These are phyloP conservation scores for Chiloscyllium punctatum DNA, from an alignment of 2,797 vertebrate genomes.

Conservation along the genomic window DNA sequence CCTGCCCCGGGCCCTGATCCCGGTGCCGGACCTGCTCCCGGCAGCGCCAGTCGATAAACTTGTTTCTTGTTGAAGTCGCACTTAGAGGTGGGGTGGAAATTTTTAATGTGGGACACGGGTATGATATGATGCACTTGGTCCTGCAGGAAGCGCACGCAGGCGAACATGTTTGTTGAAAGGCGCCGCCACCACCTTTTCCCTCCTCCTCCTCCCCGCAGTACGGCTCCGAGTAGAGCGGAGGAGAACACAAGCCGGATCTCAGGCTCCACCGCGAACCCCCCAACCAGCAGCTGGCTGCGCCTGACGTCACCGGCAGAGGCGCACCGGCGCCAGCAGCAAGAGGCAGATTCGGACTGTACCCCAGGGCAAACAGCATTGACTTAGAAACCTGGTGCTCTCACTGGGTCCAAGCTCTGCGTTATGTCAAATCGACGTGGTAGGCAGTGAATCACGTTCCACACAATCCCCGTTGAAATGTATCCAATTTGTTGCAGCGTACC, in stretches of 20 bases:
- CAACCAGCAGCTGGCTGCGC: background rate
- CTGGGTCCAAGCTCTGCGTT: background rate
- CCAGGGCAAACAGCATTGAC: background rate
- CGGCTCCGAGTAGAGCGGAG: background rate
- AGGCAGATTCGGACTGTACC: background rate
- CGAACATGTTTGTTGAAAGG: constrained; percentile 16
- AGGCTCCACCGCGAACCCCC: background rate
- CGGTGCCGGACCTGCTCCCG: background rate
- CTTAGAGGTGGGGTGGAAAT: constrained; percentile 26
- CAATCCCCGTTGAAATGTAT: background rate
- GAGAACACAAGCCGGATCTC: background rate
- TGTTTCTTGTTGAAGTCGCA: constrained; percentile 34
- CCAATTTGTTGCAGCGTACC: background rate
- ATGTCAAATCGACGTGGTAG: background rate
- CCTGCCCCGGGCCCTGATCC: background rate
- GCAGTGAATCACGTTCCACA: background rate
- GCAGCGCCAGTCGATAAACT: constrained; percentile 2
- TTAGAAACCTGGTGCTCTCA: background rate
- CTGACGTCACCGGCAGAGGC: constrained; percentile 29
- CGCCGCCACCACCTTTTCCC: background rate
- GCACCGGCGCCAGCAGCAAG: background rate
- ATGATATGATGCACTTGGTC: constrained; percentile 31
- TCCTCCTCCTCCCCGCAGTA: background rate
- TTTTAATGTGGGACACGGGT: constrained; percentile 29
- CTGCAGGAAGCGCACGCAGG: constrained; percentile 32